Percentiles rank a stretch among this genome's conserved stretches.
Evolutionary conservation across 2,113 vertebrate species (phyloP).

Genomic region (Psilopsiagon aymara): DNA sequence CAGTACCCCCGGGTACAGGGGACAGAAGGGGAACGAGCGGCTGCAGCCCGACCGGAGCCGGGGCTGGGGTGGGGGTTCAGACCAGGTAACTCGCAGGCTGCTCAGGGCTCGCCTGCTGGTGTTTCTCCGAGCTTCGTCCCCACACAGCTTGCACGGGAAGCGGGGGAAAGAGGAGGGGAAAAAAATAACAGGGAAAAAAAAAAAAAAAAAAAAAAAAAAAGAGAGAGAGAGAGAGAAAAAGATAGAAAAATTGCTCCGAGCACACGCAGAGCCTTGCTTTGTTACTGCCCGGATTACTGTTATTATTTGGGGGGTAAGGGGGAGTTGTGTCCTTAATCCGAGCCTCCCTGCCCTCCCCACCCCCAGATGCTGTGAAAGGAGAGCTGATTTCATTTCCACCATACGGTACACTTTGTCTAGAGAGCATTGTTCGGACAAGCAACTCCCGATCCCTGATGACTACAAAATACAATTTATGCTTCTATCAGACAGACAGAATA

Average conservation of each 20-base stretch:
- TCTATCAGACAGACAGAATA: slow-evolving; percentile 53
- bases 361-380: slow-evolving; percentile 23
- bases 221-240: too few relatives aligned
- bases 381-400: slow-evolving; percentile 54
- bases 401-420: slow-evolving; percentile 58
- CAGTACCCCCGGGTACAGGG: neutral
- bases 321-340: slow-evolving; percentile 53
- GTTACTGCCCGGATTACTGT: slow-evolving; percentile 26
- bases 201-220: neutral
- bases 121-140: neutral
- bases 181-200: neutral
- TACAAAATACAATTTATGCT: slow-evolving; percentile 64
- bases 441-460: slow-evolving; percentile 55
- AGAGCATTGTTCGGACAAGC: slow-evolving; percentile 69
- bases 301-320: slow-evolving; percentile 41
- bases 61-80: neutral
- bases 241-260: neutral
- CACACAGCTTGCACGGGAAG: neutral
- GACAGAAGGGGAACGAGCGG: neutral
- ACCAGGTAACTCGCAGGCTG: slow-evolving; percentile 8
- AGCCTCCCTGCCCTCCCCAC: slow-evolving; percentile 26
- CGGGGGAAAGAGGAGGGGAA: neutral
- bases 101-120: neutral
- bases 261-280: neutral
- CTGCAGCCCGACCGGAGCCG: neutral